Conservation (phyloP, 2,888 invertebrate genomes). For the Allygus modestus region DNA sequence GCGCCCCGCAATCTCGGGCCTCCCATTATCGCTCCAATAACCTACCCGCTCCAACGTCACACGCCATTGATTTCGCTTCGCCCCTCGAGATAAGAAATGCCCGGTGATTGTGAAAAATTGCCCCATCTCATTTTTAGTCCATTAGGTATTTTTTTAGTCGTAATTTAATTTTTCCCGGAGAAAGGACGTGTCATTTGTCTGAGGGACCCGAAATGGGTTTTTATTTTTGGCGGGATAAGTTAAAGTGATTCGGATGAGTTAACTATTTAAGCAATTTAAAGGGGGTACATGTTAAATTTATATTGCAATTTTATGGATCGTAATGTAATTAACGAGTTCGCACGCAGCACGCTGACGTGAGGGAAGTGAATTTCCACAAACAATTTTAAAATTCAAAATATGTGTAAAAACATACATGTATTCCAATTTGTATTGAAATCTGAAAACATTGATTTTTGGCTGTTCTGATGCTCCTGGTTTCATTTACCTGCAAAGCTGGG, state of each 20-base stretch:
- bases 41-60: slow-evolving; percentile 19
- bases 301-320: too few relatives aligned
- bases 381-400: too few relatives aligned
- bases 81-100: slow-evolving; percentile 48
- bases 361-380: too few relatives aligned
- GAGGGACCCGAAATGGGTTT: not conserved
- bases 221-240: not conserved
- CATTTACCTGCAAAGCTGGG: too few relatives aligned
- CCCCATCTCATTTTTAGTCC: slow-evolving; percentile 33
- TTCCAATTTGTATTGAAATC: too few relatives aligned
- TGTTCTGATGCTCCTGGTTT: too few relatives aligned
- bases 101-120: slow-evolving; percentile 43
- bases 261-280: too few relatives aligned
- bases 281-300: too few relatives aligned
- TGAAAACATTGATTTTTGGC: too few relatives aligned
- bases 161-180: slow-evolving; percentile 15
- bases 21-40: slow-evolving; percentile 50
- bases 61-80: slow-evolving; percentile 25
- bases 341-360: too few relatives aligned
- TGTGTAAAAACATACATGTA: too few relatives aligned
- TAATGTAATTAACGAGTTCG: too few relatives aligned
- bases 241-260: not conserved
- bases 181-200: slow-evolving; percentile 22
- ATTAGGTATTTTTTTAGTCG: slow-evolving; percentile 33
- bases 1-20: not conserved